Percentiles rank a stretch among this genome's conserved stretches.
These are phyloP conservation scores for Malacoraja senta DNA, from an alignment of 2,797 vertebrate species.

Conservation along the genomic window DNA sequence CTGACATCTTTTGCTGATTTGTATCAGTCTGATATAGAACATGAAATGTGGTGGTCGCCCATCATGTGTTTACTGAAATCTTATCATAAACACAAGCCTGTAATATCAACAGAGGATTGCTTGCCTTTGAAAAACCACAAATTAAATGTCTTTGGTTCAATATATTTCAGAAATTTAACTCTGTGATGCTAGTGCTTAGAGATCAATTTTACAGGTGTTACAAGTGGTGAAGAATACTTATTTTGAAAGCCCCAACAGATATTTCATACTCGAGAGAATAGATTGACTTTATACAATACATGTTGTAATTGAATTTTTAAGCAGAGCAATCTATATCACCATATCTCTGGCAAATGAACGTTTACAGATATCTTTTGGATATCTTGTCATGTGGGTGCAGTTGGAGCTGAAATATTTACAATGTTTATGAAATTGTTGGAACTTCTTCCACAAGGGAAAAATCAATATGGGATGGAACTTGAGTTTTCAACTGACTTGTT, in stretches of 20 bases:
- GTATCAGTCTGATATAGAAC: background rate
- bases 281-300: conserved; percentile 15
- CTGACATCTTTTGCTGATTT: background rate
- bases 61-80: background rate
- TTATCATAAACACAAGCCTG: background rate
- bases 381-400: background rate
- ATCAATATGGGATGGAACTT: background rate
- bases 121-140: background rate
- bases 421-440: background rate
- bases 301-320: background rate
- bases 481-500: background rate
- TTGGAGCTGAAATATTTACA: conserved; percentile 19
- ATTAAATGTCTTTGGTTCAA: background rate
- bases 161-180: background rate
- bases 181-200: background rate
- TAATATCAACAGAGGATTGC: background rate
- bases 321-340: conserved; percentile 3
- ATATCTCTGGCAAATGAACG: background rate
- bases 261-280: background rate
- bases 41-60: background rate
- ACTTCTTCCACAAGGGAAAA: background rate
- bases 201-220: background rate
- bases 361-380: background rate
- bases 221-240: background rate
- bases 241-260: conserved; percentile 1